Base-by-base conservation (phyloP, 2,113 vertebrate species). In the Oryzias celebensis region DNA sequence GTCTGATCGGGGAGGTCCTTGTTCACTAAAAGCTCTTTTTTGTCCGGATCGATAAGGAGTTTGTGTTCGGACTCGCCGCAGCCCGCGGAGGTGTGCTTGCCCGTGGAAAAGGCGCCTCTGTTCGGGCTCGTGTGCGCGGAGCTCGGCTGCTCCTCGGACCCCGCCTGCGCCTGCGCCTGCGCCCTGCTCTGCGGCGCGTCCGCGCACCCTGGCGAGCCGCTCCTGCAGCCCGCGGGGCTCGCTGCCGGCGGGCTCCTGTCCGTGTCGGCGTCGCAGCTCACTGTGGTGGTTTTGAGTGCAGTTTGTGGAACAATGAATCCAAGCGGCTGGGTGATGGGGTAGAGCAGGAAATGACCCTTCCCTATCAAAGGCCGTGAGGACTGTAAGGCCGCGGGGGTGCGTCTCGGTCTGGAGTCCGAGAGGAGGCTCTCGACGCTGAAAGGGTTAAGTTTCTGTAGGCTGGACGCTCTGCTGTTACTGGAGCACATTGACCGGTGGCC, bases 361-460 rank as follows among this genome's bases (percentile, higher is more conserved):
- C 95, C 95, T 65, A 96, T 91, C 71, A 98, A 93, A 85, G 96
- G 93, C 90, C 95, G 90, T 7, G 95, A 91, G 53, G 91, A 83
- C 64, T 91, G 85, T 88, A 96, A 89, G 82, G 92, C 89, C 20
- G 95, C 88, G 64, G 93, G 77, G 87, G 92, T 95, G 71, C 95
- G 92, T 68, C 94, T 92, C 5, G 95, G 96, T 49, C 95, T 94
- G 16, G 94, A 93, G 91, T 96, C 95, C 60, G 96, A 96, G 14
- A 97, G 91, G 44, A 96, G 93, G 85, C 96, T 97, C 65, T 97
- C 95, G 65, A 98, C 96, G 83, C 96, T 98, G 72, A 98, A 98
- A 5, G 96, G 96, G 89, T 93, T 98, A 71, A 92, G 93, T 86
- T 97, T 97, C 80, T 93, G 94, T 75, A 90, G 88, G 62, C 81